phyloP scores from a whole-genome alignment of 1,140 invertebrate genomes.

The Drosophila nasuta region DNA sequence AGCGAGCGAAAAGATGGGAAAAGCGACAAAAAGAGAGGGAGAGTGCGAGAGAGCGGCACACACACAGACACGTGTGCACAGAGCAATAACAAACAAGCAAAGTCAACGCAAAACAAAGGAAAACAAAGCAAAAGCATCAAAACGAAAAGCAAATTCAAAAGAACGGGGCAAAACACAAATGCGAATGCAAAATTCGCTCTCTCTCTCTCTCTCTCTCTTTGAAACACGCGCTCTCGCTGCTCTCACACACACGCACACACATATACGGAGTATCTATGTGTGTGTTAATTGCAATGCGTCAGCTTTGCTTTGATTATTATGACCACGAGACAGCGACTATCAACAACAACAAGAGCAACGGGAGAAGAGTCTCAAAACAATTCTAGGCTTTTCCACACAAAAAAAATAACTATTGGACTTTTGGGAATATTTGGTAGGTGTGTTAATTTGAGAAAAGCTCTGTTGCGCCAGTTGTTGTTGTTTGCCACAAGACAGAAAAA shows the following conservation, averaged over 20 bases:
- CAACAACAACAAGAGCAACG: conserved; percentile 11
- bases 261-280: conserved; percentile 22
- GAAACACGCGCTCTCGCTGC: background rate
- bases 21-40: background rate
- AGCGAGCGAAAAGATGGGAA: conserved; percentile 6
- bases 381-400: background rate
- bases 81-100: conserved; percentile 48
- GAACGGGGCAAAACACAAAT: conserved; percentile 16
- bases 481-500: background rate
- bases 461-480: background rate
- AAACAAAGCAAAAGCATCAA: conserved; percentile 26
- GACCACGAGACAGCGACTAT: conserved; percentile 37
- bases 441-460: background rate
- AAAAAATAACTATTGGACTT: background rate
- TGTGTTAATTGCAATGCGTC: conserved; percentile 49
- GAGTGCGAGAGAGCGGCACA: conserved; percentile 9
- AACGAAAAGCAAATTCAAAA: conserved; percentile 1
- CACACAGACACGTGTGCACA: conserved; percentile 15
- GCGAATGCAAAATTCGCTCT: conserved; percentile 32
- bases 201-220: conserved; percentile 4
- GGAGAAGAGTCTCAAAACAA: conserved; percentile 3
- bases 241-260: background rate
- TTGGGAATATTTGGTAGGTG: background rate
- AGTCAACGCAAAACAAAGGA: conserved; percentile 37
- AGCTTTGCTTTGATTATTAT: conserved; percentile 35